Percentiles rank a stretch among this genome's conserved stretches.
Evolutionary conservation across 2,888 invertebrate species (phyloP).

Genomic region (Blera fallax): DNA sequence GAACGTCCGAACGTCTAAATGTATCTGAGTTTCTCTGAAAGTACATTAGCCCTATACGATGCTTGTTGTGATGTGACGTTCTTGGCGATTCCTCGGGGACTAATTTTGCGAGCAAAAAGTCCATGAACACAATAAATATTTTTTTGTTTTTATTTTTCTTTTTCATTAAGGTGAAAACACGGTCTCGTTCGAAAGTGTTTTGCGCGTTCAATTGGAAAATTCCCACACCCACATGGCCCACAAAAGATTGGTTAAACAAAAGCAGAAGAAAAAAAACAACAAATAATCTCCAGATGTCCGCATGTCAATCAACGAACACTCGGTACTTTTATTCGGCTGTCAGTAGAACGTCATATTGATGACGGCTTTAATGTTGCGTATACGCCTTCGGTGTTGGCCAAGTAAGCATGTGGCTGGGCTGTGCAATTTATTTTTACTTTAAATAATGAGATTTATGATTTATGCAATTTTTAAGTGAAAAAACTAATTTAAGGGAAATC

Average conservation of each 20-base stretch:
- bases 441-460: neutral
- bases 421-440: neutral
- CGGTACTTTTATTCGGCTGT: neutral
- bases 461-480: neutral
- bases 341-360: neutral
- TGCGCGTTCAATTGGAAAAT: neutral
- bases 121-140: neutral
- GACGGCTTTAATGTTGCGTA: constrained; percentile 6
- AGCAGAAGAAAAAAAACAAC: too few species aligned
- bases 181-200: neutral
- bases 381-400: neutral
- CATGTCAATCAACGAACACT: neutral
- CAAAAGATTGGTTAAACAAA: neutral
- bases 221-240: neutral
- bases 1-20: neutral
- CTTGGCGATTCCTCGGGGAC: neutral
- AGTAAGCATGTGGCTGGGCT: too few species aligned
- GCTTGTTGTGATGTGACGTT: neutral
- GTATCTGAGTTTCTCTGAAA: neutral
- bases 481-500: neutral
- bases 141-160: too few species aligned
- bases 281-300: constrained; percentile 1
- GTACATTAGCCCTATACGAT: neutral
- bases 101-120: neutral
- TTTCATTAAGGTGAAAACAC: constrained; percentile 5